Evolutionary conservation across 2,888 invertebrate species (phyloP).

Genomic region (Hirtodrosophila confusa): DNA sequence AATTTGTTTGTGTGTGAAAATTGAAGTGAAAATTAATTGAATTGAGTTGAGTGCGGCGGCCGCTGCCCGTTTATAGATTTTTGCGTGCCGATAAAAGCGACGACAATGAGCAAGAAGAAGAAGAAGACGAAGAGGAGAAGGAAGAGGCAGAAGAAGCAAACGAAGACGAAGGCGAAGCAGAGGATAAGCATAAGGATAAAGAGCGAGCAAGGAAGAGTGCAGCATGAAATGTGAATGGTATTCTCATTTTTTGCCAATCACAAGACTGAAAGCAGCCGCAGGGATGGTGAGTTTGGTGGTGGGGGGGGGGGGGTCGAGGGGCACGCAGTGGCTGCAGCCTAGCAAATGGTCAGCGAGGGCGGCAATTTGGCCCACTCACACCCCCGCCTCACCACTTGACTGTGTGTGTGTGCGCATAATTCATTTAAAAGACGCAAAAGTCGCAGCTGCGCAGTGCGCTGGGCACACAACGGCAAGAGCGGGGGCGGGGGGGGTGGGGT

Average conservation of each 20-base stretch:
- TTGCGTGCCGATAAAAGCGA: constrained; percentile 49
- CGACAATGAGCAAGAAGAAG: constrained; percentile 12
- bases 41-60: constrained; percentile 81
- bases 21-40: constrained; percentile 83
- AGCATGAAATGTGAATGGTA: constrained; percentile 21
- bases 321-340: constrained; percentile 38
- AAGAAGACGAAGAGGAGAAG: constrained; percentile 2
- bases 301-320: not conserved
- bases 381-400: not conserved
- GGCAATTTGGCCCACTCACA: constrained; percentile 27
- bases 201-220: constrained; percentile 32
- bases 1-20: constrained; percentile 71
- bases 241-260: constrained; percentile 73
- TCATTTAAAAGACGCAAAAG: constrained; percentile 68
- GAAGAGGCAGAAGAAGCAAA: constrained; percentile 4
- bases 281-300: not conserved
- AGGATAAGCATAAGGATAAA: constrained; percentile 1
- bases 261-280: constrained; percentile 53
- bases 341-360: constrained; percentile 63
- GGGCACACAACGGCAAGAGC: constrained; percentile 13
- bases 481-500: constrained; percentile 1
- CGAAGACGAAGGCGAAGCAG: not conserved
- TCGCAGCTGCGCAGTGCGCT: constrained; percentile 70
- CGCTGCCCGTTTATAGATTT: constrained; percentile 73
- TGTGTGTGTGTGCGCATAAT: constrained; percentile 56